A percentile compares a stretch with the other conserved stretches of the same genome.
Evolutionary conservation across 2,797 vertebrate species (phyloP).

Genomic region (Phrynocephalus vlangalii): DNA sequence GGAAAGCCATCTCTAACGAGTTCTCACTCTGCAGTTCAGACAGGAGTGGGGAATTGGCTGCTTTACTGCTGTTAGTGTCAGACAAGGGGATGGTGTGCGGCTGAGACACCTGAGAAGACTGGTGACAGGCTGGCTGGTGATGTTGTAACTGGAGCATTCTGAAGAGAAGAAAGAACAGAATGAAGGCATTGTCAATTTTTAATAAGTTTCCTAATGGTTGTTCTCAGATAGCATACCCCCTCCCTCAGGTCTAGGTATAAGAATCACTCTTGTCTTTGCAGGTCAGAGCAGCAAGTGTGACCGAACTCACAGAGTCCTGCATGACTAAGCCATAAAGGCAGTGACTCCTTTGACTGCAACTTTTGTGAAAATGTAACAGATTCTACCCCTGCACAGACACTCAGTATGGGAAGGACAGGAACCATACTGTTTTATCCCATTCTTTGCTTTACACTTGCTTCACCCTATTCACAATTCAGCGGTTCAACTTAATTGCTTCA

Average conservation of each 20-base stretch:
- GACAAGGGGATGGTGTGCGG: constrained; percentile 47
- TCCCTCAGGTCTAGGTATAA: not conserved
- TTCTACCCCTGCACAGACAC: not conserved
- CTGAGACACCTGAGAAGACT: constrained; percentile 64
- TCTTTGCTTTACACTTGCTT: not conserved
- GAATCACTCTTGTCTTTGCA: not conserved
- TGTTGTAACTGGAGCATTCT: constrained; percentile 95
- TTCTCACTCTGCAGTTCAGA: constrained; percentile 72
- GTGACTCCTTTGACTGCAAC: constrained; percentile 62
- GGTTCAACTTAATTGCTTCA: not conserved
- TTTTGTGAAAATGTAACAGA: constrained; percentile 68
- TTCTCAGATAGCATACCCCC: not conserved
- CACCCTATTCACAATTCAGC: not conserved
- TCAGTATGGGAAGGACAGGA: not conserved
- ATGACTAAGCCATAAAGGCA: not conserved
- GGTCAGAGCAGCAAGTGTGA: constrained; percentile 48
- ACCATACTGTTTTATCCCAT: not conserved
- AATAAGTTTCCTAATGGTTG: not conserved
- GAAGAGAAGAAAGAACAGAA: constrained; percentile 55
- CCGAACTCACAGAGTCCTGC: not conserved
- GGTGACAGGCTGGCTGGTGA: constrained; percentile 82
- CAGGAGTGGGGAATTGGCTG: constrained; percentile 64
- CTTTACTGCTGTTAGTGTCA: constrained; percentile 51
- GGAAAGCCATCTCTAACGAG: constrained; percentile 70
- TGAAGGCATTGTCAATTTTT: constrained; percentile 51